A percentile compares a stretch with the other conserved stretches of the same genome.
phyloP scores from a whole-genome alignment of 2,888 invertebrate species.

The Subacronicta megacephala region DNA sequence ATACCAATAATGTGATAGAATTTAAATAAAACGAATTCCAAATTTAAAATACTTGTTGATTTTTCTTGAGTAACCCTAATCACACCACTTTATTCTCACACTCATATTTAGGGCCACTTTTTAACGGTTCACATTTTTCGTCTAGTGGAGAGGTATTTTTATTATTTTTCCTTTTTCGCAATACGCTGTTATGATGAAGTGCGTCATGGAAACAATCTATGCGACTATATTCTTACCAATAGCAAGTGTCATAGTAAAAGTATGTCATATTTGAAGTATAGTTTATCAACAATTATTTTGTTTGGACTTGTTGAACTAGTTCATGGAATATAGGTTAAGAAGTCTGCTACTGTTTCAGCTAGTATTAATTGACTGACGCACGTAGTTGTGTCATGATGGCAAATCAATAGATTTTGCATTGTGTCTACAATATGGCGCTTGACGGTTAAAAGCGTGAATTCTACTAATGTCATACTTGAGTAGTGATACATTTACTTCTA shows the following conservation, averaged over 20 bases:
- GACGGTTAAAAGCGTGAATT: slow-evolving; percentile 35
- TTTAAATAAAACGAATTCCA: no score
- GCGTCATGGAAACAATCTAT: slow-evolving; percentile 33
- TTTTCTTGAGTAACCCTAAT: no score
- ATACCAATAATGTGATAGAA: no score
- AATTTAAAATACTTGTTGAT: no score
- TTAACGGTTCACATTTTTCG: not conserved
- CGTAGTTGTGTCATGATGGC: no score
- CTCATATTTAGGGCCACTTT: not conserved
- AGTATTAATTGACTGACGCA: no score
- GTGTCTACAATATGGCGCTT: no score
- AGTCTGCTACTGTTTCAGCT: slow-evolving; percentile 20
- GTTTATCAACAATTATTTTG: slow-evolving; percentile 56
- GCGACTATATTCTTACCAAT: slow-evolving; percentile 40
- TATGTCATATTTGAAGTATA: slow-evolving; percentile 65
- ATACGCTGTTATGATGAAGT: slow-evolving; percentile 16
- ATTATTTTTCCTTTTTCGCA: slow-evolving; percentile 11
- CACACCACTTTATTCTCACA: not conserved
- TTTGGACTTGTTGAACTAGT: slow-evolving; percentile 53
- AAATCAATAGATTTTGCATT: no score
- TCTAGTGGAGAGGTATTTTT: no score
- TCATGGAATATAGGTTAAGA: slow-evolving; percentile 46
- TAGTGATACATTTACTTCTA: no score
- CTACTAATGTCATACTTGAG: slow-evolving; percentile 2
- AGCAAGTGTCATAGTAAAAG: slow-evolving; percentile 45